Evolutionary conservation across 1,140 invertebrate species (phyloP), one percentile per base, ranked within the genome.

Genomic region (Forficula auricularia): DNA sequence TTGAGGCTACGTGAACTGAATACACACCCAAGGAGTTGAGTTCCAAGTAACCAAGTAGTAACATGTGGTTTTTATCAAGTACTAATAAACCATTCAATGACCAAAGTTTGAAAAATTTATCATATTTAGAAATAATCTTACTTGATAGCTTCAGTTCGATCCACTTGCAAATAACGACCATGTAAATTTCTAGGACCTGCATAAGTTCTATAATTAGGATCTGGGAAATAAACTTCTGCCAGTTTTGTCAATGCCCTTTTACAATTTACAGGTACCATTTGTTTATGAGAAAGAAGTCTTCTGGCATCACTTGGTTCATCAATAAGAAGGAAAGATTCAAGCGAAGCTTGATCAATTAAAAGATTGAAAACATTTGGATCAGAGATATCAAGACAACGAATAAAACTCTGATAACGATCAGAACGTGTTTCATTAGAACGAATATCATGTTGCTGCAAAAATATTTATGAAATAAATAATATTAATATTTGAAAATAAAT

Each of bases 311-410:
- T 55, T 35, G 68, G 68, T 13, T 68, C 68, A 1, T 72, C 67
- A 36, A 84, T 75, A 12, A 87, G 61, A 36, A 86, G 57, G 12
- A 82, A 66, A 31, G 64, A 66, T 57, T 87, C 82, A 27, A 80
- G 60, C 35, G 60, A 60, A n/a, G 71, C 56, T 53, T 79, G 75
- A 68, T 95, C 88, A 46, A 95, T 82, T 2, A 94, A 63, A 51
- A 70, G 79, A 64, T 95, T 94, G 38, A 75, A 72, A 1, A 91
- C 73, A 2, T 84, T 71, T 1, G 79, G 68, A 64, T 90, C 73
- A 3, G 69, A 60, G 49, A 87, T 74, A 42, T 73, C 66, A 40
- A 94, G 64, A 38, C 73, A 62, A 48, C 83, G 67, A 13, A 82
- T 67, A n/a, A 87, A 63, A 50, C 70, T 73, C 0, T 54, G 51